A percentile compares a stretch with the other conserved stretches of the same genome.
Conservation (phyloP, 2,113 vertebrate genomes). For the Mixornis gularis region DNA sequence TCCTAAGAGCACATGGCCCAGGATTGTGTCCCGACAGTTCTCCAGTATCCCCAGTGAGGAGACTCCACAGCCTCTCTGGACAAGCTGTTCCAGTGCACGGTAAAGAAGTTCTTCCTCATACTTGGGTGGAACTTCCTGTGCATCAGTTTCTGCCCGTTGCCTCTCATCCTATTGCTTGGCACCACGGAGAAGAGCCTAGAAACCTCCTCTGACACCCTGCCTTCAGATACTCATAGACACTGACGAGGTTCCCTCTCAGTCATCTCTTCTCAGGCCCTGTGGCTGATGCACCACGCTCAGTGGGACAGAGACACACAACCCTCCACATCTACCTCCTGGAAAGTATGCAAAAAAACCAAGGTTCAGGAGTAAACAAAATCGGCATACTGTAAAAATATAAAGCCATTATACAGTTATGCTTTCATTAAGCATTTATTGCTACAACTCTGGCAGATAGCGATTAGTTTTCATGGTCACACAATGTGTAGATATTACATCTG, state of each 20-base stretch:
- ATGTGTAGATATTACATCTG: background rate
- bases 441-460: background rate
- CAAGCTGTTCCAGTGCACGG: background rate
- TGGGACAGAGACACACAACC: background rate
- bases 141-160: background rate
- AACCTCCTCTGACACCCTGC: background rate
- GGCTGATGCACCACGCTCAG: background rate
- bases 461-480: background rate
- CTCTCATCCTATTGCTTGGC: background rate
- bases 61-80: background rate
- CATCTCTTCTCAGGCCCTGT: background rate
- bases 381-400: background rate
- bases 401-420: background rate
- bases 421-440: background rate
- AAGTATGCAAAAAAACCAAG: background rate
- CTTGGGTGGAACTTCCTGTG: background rate
- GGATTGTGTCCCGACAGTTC: background rate
- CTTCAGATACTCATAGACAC: background rate
- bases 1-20: background rate
- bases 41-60: background rate
- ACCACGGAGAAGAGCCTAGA: accelerated
- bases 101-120: background rate
- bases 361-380: background rate
- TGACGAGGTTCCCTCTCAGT: background rate
- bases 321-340: background rate